Evolutionary conservation across 2,113 vertebrate genomes (phyloP).

Genomic region (Melospiza georgiana): DNA sequence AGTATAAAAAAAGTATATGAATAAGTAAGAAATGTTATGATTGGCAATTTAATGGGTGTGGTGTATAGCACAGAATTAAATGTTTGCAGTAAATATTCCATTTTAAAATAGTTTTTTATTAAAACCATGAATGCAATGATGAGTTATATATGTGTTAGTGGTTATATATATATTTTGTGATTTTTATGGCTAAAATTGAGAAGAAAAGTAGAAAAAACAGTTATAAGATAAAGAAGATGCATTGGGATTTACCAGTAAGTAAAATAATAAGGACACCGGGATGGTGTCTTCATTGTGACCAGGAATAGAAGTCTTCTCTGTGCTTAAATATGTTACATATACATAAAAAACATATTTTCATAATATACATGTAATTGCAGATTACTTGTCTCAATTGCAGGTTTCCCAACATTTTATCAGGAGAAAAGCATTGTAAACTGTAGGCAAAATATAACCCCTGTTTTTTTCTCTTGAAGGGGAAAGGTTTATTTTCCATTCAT

Average conservation of each 20-base stretch:
- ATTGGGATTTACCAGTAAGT: not conserved
- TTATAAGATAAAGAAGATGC: not conserved
- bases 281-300: not conserved
- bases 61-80: not conserved
- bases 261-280: not conserved
- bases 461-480: not conserved
- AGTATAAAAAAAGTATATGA: not conserved
- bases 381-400: not conserved
- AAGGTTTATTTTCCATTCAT: not conserved
- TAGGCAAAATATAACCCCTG: not conserved
- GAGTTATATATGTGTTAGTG: not conserved
- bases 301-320: not conserved
- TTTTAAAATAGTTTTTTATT: not conserved
- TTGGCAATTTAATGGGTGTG: rapidly evolving
- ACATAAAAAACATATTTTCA: not conserved
- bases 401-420: not conserved
- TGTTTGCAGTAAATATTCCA: not conserved
- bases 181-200: not conserved
- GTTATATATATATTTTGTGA: not conserved
- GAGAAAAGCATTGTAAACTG: not conserved
- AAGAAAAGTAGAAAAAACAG: not conserved
- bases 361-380: not conserved
- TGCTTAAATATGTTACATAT: not conserved
- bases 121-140: not conserved
- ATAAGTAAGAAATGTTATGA: not conserved